Percentiles rank a stretch among this genome's conserved stretches.
Conservation (phyloP, 2,888 invertebrate species). For the Deroplatys truncata region DNA sequence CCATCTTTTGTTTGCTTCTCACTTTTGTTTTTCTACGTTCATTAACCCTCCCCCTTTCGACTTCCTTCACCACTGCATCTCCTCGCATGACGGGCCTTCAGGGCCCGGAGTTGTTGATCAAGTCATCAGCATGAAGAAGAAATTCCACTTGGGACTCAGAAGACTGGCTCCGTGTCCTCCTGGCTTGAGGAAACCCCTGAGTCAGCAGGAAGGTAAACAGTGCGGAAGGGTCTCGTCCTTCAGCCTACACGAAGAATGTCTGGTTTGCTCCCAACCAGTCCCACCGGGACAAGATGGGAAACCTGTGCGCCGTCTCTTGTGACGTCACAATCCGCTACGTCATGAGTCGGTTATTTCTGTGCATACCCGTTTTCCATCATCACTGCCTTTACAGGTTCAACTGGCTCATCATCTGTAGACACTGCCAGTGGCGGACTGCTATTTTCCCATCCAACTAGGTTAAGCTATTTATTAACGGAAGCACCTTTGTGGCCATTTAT, state of each 20-base stretch:
- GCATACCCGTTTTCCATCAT: slow-evolving; percentile 1
- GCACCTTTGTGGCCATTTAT: too few species aligned
- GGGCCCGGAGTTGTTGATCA: too few species aligned
- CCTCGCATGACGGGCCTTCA: too few species aligned
- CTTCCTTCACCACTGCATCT: too few species aligned
- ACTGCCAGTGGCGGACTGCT: background rate
- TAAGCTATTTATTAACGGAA: too few species aligned
- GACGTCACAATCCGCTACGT: background rate
- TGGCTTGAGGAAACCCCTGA: background rate
- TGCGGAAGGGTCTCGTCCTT: background rate
- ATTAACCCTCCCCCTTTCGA: too few species aligned
- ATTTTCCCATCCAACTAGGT: background rate
- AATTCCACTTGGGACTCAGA: background rate
- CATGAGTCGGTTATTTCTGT: background rate
- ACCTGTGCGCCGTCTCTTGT: background rate
- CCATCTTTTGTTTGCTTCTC: too few species aligned
- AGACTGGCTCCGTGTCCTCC: background rate
- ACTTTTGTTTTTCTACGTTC: too few species aligned
- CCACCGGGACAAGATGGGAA: background rate
- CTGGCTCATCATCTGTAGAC: background rate
- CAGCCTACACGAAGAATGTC: background rate
- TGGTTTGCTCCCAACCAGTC: background rate
- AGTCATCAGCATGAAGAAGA: background rate
- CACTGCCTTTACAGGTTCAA: background rate
- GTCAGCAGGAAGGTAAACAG: background rate